Conservation (phyloP, 2,888 invertebrate species). For the Campaea margaritaria region DNA sequence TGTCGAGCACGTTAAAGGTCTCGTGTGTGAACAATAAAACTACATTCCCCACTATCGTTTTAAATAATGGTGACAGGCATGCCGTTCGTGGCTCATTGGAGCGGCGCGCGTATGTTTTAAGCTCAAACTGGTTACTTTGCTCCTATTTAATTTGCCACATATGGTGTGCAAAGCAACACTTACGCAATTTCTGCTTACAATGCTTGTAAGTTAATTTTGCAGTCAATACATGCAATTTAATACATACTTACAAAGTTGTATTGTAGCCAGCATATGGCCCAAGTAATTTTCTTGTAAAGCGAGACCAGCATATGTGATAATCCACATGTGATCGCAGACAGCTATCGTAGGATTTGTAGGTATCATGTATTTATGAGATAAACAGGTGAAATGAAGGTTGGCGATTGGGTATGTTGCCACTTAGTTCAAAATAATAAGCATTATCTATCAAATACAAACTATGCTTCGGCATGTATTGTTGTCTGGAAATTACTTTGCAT, state of each 20-base stretch:
- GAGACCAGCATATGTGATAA: no score
- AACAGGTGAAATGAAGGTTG: no score
- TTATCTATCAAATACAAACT: no score
- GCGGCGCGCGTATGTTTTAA: conserved; percentile 68
- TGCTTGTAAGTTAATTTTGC: conserved; percentile 44
- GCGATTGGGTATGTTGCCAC: no score
- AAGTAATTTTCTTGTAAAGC: neutral
- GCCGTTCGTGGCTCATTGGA: conserved; percentile 71
- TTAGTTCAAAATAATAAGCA: no score
- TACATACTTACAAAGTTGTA: neutral
- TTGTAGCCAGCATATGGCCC: neutral
- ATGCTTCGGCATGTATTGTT: no score
- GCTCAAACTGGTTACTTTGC: conserved; percentile 76
- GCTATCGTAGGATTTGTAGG: no score
- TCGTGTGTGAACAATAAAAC: conserved; percentile 74
- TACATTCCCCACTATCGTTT: conserved; percentile 74
- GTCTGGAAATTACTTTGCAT: no score
- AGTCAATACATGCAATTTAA: conserved; percentile 15
- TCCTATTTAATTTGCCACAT: conserved; percentile 79
- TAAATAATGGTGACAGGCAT: conserved; percentile 76
- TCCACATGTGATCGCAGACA: no score
- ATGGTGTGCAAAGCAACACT: conserved; percentile 73
- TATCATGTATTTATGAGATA: no score
- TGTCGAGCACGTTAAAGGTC: conserved; percentile 69
- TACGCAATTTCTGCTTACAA: conserved; percentile 79